These are phyloP conservation scores for Vimba vimba DNA, from an alignment of 2,113 vertebrate species.

Conservation along the genomic window DNA sequence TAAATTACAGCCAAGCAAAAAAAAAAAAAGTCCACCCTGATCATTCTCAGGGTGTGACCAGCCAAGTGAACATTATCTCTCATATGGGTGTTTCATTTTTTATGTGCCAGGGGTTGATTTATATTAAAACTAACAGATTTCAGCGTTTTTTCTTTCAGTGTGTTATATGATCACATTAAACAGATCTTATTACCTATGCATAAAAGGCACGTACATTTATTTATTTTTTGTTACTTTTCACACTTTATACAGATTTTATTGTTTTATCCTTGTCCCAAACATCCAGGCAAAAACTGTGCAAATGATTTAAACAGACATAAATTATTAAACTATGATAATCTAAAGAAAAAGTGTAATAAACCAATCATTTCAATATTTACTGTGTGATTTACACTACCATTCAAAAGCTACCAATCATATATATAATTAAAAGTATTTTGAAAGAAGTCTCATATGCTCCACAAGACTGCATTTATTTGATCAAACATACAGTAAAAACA, in stretches of 20 bases:
- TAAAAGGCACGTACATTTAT: background rate
- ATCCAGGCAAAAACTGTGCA: background rate
- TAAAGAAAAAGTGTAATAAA: background rate
- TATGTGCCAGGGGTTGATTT: background rate
- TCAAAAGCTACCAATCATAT: no score
- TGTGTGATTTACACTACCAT: no score
- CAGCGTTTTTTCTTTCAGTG: background rate
- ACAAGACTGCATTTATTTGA: no score
- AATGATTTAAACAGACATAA: no score
- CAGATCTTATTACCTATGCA: background rate
- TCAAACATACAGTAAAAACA: no score
- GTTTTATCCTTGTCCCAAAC: background rate
- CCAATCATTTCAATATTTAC: background rate
- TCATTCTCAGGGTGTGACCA: background rate
- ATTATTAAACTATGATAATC: background rate
- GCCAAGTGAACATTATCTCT: background rate
- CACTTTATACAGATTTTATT: background rate
- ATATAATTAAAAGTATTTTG: no score
- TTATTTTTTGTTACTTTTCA: background rate
- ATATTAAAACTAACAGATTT: slow-evolving; percentile 8
- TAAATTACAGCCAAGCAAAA: background rate
- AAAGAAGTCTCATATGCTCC: no score
- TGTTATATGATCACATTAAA: background rate
- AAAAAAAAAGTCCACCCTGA: background rate
- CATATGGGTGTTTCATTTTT: background rate